Evolutionary conservation across 2,888 invertebrate genomes (phyloP).

Genomic region (Yponomeuta sedellus): DNA sequence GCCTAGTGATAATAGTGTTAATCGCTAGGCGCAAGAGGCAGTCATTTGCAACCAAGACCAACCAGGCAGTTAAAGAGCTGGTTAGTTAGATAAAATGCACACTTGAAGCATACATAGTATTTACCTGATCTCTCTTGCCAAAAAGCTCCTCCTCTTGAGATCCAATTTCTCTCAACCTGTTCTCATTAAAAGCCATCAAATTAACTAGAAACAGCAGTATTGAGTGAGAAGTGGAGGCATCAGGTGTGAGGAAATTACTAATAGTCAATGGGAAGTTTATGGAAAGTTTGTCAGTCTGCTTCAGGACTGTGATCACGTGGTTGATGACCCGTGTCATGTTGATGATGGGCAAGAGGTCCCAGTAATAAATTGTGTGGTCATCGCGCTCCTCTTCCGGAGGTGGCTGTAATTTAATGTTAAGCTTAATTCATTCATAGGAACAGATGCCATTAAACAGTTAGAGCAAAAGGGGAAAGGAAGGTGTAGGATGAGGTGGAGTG

Average conservation of each 20-base stretch:
- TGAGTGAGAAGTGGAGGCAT: constrained; percentile 34
- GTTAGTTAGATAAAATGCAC: too few relatives aligned
- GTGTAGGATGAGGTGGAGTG: background rate
- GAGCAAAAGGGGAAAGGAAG: too few relatives aligned
- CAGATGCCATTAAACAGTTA: background rate
- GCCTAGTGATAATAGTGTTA: too few relatives aligned
- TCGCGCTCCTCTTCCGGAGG: constrained; percentile 46
- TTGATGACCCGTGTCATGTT: constrained; percentile 55
- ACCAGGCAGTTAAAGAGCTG: too few relatives aligned
- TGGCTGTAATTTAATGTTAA: constrained; percentile 32
- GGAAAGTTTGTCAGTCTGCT: constrained; percentile 29
- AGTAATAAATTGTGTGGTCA: constrained; percentile 52
- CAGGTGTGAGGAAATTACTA: constrained; percentile 53
- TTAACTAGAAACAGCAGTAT: constrained; percentile 51
- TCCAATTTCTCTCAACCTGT: constrained; percentile 39
- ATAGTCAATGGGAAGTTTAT: constrained; percentile 31
- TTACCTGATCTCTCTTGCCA: constrained; percentile 34
- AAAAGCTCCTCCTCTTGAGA: constrained; percentile 52
- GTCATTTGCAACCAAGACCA: too few relatives aligned
- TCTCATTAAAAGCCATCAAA: constrained; percentile 48
- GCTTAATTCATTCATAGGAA: background rate
- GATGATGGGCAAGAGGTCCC: constrained; percentile 57
- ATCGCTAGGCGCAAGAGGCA: too few relatives aligned
- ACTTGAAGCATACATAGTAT: background rate
- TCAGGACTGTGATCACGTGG: constrained; percentile 40